Conservation (phyloP, 2,797 vertebrate genomes). For the Pangasius macronema region DNA sequence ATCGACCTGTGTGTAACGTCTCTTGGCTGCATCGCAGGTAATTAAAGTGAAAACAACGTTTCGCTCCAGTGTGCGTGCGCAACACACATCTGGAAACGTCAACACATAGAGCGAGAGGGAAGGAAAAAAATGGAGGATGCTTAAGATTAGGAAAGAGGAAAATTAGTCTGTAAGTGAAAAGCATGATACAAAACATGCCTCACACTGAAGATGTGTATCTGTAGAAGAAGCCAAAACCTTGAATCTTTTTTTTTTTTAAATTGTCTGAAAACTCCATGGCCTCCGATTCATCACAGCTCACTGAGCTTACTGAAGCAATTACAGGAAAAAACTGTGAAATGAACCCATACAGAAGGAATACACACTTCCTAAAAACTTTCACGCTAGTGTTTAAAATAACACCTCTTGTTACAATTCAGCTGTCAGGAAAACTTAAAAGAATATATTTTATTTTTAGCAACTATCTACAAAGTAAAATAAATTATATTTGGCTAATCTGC, state of each 20-base stretch:
- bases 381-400: background rate
- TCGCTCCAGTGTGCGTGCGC: constrained; percentile 70
- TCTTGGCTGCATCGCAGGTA: constrained; percentile 64
- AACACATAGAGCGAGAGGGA: constrained; percentile 46
- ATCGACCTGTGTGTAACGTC: constrained; percentile 62
- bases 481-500: background rate
- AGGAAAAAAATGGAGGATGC: constrained; percentile 61
- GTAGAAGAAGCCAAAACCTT: constrained; percentile 20
- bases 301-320: constrained; percentile 21
- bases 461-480: constrained; percentile 10
- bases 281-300: constrained; percentile 11
- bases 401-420: background rate
- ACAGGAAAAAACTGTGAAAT: background rate
- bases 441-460: background rate
- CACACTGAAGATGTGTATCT: constrained; percentile 8
- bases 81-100: constrained; percentile 71
- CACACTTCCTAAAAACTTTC: background rate
- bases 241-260: constrained; percentile 18
- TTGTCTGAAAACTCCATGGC: constrained; percentile 13
- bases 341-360: background rate
- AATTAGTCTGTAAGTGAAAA: constrained; percentile 38
- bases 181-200: constrained; percentile 46
- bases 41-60: constrained; percentile 67
- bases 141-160: constrained; percentile 27
- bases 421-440: background rate